Base-by-base conservation (phyloP, 2,888 invertebrate genomes). In the Perizoma affinitatum region DNA sequence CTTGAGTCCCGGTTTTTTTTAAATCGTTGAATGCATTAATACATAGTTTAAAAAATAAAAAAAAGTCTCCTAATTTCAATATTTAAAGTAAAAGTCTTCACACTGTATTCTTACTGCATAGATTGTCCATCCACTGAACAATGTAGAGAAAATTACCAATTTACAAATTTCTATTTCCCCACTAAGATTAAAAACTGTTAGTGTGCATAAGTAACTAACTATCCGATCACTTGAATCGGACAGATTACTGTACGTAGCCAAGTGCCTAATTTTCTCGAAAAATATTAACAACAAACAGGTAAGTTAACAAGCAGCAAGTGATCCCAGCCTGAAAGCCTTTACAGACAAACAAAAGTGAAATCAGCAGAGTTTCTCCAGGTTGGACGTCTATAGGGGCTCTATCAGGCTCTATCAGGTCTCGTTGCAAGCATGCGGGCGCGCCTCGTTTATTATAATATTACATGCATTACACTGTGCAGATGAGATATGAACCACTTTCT, bases 361-460 rank as follows among this genome's bases (percentile, higher is more conserved):
- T 82, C 80, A 66, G 73, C 67, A 69, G 53, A 73, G 74, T 79
- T 83, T 83, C 75, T 76, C 77, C 75, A 70, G 58, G 68, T 55
- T 62, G 68, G 62, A 69, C 70, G 61, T 62, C 66, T 69, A 88
- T 90, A 76, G 78, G 90, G 90, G 90, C 77, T 40, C 73, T 88
- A 90, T 90, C 86, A 63, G 90, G 90, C 77, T 40, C 73, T 88
- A 90, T 90, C 86, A 63, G 34, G 48, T 71, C 76, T 82, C 65
- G 79, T 82, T 82, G 60, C 57, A 67, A 58, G 63, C 71, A 86
- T 88, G 79, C 86, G 88, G 88, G 90, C 59, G 69, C 63, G 66
- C 65, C 63, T 71, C 61, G 70, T 75, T 80, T 75, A 75, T 77
- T 76, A 62, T 59, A 64, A 62, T 59, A 64, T 57, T 53, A 74